Conservation (phyloP, 2,113 vertebrate species). For the Pogona vitticeps region DNA sequence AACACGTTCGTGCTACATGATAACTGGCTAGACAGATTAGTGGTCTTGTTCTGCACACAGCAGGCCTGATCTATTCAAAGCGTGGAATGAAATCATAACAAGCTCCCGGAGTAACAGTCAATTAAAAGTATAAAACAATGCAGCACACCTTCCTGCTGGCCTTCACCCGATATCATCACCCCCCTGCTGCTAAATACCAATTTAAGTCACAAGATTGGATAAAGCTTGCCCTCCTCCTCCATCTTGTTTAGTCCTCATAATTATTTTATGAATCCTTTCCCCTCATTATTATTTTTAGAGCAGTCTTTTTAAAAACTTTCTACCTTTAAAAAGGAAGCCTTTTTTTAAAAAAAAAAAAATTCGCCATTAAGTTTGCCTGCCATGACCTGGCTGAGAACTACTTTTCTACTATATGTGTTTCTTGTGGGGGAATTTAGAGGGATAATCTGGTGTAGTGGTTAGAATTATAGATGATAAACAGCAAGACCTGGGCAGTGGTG, state of each 20-base stretch:
- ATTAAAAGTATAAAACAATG: not conserved
- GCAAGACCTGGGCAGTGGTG: too few relatives aligned
- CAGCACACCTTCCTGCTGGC: too few relatives aligned
- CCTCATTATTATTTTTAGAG: too few relatives aligned
- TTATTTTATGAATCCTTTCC: not conserved
- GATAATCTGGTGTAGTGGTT: too few relatives aligned
- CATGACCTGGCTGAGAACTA: too few relatives aligned
- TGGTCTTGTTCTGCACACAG: not conserved
- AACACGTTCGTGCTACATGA: too few relatives aligned
- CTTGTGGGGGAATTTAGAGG: too few relatives aligned
- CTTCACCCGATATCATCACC: not conserved
- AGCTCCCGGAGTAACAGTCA: not conserved
- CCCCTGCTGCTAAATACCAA: constrained; percentile 6
- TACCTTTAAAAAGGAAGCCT: not conserved
- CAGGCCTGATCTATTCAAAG: not conserved
- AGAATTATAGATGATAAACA: too few relatives aligned
- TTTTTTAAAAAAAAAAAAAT: too few relatives aligned
- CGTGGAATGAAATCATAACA: not conserved
- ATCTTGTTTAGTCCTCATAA: not conserved
- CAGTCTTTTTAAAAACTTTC: not conserved
- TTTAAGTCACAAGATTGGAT: not conserved
- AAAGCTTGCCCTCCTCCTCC: not conserved
- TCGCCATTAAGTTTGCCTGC: too few relatives aligned
- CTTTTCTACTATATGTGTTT: too few relatives aligned
- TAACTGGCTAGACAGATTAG: too few relatives aligned